Evolutionary conservation across 1,140 invertebrate genomes (phyloP).

Genomic region (Nomia melanderi): DNA sequence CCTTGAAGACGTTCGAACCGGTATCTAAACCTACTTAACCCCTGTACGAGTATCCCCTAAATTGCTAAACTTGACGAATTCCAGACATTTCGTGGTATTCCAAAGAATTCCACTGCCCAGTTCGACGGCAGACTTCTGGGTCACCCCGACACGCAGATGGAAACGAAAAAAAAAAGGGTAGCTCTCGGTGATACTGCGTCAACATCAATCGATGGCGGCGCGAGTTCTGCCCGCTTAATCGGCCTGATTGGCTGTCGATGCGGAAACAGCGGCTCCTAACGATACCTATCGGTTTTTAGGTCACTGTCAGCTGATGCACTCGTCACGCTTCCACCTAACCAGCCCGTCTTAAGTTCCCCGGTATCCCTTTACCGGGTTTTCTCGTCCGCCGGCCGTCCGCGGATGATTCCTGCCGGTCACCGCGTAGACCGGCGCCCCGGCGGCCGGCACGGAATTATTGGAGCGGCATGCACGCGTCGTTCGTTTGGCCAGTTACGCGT

Average conservation of each 20-base stretch:
- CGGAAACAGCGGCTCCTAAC: conserved; percentile 9
- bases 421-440: not conserved
- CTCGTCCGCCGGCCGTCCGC: not conserved
- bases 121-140: not conserved
- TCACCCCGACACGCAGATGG: too few relatives aligned
- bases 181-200: not conserved
- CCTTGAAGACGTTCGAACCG: too few relatives aligned
- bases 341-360: not conserved
- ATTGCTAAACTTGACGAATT: too few relatives aligned
- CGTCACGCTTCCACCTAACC: not conserved
- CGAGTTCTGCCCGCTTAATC: conserved; percentile 21
- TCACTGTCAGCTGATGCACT: conserved; percentile 12
- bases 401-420: not conserved
- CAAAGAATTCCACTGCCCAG: too few relatives aligned
- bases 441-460: not conserved
- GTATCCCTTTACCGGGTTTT: not conserved
- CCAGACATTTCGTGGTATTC: too few relatives aligned
- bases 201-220: not conserved
- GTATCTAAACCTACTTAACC: too few relatives aligned
- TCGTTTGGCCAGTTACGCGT: not conserved
- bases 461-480: not conserved
- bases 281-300: conserved; percentile 10
- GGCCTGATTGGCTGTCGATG: conserved; percentile 20
- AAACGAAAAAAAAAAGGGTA: not conserved
- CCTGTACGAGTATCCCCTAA: too few relatives aligned